These are phyloP conservation scores for Melinopterus prodromus DNA, from an alignment of 2,888 invertebrate genomes.

Conservation along the genomic window DNA sequence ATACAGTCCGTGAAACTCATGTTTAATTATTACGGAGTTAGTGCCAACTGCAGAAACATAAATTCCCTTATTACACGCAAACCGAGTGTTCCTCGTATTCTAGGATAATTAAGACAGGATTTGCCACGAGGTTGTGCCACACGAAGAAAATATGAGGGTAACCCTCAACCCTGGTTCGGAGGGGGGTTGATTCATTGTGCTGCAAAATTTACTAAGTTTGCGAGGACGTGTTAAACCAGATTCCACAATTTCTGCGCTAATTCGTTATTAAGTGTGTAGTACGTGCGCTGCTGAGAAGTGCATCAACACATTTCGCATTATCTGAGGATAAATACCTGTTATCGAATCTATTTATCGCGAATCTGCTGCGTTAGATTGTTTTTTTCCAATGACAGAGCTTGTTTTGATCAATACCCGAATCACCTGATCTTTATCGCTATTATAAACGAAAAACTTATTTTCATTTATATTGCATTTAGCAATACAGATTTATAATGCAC, in stretches of 20 bases:
- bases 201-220: background rate
- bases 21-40: background rate
- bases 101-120: background rate
- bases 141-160: background rate
- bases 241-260: background rate
- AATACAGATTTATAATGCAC: no score
- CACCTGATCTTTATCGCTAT: no score
- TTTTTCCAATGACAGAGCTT: no score
- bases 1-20: background rate
- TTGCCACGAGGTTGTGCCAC: background rate
- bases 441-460: no score
- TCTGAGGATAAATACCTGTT: background rate
- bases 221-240: background rate
- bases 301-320: background rate
- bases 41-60: background rate
- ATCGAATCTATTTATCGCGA: no score
- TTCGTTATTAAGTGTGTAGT: background rate
- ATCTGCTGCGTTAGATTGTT: no score
- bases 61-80: background rate
- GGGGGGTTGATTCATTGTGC: background rate
- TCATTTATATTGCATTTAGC: no score
- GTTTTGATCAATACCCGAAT: no score
- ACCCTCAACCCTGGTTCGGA: background rate
- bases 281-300: background rate
- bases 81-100: background rate